Evolutionary conservation across 2,113 vertebrate genomes (phyloP), one percentile per base, ranked within the genome.

Genomic region (Colistium nudipinnis): DNA sequence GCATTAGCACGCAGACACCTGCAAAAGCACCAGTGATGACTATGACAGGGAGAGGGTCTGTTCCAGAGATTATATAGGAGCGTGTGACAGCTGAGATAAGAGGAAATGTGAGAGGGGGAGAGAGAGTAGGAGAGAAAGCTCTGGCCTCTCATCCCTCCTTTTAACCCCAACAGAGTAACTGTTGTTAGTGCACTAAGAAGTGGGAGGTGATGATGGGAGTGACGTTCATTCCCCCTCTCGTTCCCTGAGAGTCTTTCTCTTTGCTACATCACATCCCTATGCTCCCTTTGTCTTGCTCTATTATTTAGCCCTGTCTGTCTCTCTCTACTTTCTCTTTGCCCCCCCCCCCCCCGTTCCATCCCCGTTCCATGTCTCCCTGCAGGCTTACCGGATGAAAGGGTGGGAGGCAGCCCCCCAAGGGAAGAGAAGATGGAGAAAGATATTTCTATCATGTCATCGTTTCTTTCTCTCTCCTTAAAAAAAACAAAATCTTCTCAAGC

Each of bases 11-110:
- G 47, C 30, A 55, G 41, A 73, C 35, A 68, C 57, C 51, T 68
- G 70, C 17, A 25, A 47, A 6, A 38, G 14, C 36, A 24, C 25
- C 9, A 17, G 3, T 22, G 8, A 19, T 44, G 44, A 49, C 17
- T 67, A 2, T 48, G 43, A 52, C 4, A 30, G 43, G 48, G 38
- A 52, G 30, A 25, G 24, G 59, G 64, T 56, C 62, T 55, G 56
- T 60, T 28, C 74, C 66, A 78, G 70, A 70, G 73, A 61, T 82
- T 90, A 78, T 91, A 91, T 91, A 91, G 84, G 33, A 56, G 6
- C 63, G 55, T 16, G 12, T 16, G 12, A 48, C 24, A 59, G 13
- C 41, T 72, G 47, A 52, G 54, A 82, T 73, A 55, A 68, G 69
- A 75, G 74, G 84, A 81, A 79, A 73, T 19, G n/a, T 52, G 75